Percentiles rank a stretch among this genome's conserved stretches.
These are phyloP conservation scores for Tipula unca DNA, from an alignment of 2,888 invertebrate genomes.

Conservation along the genomic window DNA sequence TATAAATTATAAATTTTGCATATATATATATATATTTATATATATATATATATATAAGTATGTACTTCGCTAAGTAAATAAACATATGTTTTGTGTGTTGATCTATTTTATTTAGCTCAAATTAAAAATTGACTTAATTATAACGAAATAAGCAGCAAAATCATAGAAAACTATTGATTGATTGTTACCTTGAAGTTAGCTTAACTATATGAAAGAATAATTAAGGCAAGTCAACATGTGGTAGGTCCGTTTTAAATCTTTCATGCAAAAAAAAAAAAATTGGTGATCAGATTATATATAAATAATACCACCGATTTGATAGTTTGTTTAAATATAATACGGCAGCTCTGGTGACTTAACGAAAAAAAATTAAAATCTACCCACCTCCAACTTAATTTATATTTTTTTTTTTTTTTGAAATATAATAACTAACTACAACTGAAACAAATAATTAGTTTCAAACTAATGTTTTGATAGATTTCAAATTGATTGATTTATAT, in stretches of 20 bases:
- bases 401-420: background rate
- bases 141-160: background rate
- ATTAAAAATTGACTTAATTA: slow-evolving; percentile 8
- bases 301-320: background rate
- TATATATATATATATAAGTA: background rate
- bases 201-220: background rate
- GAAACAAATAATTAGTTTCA: slow-evolving; percentile 8
- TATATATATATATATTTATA: background rate
- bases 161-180: background rate
- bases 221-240: slow-evolving; percentile 8
- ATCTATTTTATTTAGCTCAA: background rate
- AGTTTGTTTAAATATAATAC: background rate
- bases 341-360: background rate
- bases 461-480: background rate
- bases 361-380: background rate
- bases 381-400: background rate
- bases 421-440: background rate
- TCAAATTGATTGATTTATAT: background rate
- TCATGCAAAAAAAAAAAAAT: background rate
- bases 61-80: background rate
- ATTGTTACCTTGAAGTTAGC: background rate
- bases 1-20: too few species aligned
- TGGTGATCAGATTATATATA: background rate
- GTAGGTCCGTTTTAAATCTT: background rate
- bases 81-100: background rate